phyloP scores from a whole-genome alignment of 1,140 invertebrate genomes.

The Apis florea region DNA sequence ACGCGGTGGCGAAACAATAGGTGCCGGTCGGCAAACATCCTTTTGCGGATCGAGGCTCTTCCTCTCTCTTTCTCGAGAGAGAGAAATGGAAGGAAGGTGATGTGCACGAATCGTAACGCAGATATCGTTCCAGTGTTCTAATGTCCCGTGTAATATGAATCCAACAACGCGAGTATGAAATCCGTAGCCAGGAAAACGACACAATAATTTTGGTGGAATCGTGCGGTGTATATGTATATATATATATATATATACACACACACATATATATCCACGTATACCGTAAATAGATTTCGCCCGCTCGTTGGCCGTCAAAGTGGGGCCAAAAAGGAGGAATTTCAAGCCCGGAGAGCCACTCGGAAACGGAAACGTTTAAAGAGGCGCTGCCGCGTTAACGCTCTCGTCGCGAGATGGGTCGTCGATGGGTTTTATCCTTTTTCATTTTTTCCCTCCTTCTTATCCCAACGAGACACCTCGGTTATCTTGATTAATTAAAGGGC shows the following conservation, averaged over 20 bases:
- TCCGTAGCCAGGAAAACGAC: background rate
- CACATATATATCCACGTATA: no score
- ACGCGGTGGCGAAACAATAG: constrained; percentile 25
- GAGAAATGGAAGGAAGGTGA: background rate
- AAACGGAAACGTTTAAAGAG: background rate
- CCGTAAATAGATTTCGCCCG: background rate
- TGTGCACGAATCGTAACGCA: background rate
- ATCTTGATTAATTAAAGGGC: constrained; percentile 32
- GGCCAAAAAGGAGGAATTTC: background rate
- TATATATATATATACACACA: no score
- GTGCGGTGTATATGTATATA: background rate
- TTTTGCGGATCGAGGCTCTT: constrained; percentile 29
- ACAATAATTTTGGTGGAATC: background rate
- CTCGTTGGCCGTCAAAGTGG: background rate
- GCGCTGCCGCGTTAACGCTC: background rate
- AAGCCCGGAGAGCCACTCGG: background rate
- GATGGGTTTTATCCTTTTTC: background rate
- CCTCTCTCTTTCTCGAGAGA: background rate
- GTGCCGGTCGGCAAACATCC: constrained; percentile 25
- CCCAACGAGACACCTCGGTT: background rate
- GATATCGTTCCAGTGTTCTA: background rate
- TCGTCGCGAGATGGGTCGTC: background rate
- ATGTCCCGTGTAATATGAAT: background rate
- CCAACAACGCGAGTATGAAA: background rate
- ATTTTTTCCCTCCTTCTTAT: no score